Evolutionary conservation across 2,888 invertebrate genomes (phyloP).

Genomic region (Apamea anceps): DNA sequence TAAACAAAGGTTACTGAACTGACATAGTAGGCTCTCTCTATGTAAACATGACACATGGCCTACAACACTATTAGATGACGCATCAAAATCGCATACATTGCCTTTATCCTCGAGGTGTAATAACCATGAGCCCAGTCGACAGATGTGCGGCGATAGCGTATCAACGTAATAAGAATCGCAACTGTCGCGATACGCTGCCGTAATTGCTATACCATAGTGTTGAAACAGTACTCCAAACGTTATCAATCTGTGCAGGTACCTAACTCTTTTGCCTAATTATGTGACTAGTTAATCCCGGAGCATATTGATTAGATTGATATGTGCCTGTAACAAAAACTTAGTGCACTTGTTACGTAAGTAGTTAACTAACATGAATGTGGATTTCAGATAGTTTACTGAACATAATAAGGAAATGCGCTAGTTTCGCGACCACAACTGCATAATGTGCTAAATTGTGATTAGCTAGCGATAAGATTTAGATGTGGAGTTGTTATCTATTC

Average conservation of each 20-base stretch:
- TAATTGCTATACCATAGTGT: constrained; percentile 64
- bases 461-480: constrained; percentile 42
- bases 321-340: constrained; percentile 19
- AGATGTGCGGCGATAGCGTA: constrained; percentile 83
- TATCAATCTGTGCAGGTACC: constrained; percentile 62
- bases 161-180: constrained; percentile 82
- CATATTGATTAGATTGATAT: constrained; percentile 53
- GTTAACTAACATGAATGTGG: constrained; percentile 19
- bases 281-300: constrained; percentile 60
- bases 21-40: constrained; percentile 19
- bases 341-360: constrained; percentile 17
- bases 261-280: constrained; percentile 59
- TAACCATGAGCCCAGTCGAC: constrained; percentile 71
- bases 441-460: constrained; percentile 31
- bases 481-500: constrained; percentile 32
- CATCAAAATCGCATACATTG: constrained; percentile 54
- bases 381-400: constrained; percentile 45
- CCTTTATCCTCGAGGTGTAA: constrained; percentile 54
- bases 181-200: constrained; percentile 67
- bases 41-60: constrained; percentile 27
- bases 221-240: constrained; percentile 66
- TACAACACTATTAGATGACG: constrained; percentile 43
- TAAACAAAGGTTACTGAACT: constrained; percentile 35
- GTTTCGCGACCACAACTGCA: constrained; percentile 41
- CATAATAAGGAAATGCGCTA: constrained; percentile 52